Percentiles rank a stretch among this genome's conserved stretches.
Evolutionary conservation across 2,888 invertebrate species (phyloP).

Genomic region (Apotomis capreana): DNA sequence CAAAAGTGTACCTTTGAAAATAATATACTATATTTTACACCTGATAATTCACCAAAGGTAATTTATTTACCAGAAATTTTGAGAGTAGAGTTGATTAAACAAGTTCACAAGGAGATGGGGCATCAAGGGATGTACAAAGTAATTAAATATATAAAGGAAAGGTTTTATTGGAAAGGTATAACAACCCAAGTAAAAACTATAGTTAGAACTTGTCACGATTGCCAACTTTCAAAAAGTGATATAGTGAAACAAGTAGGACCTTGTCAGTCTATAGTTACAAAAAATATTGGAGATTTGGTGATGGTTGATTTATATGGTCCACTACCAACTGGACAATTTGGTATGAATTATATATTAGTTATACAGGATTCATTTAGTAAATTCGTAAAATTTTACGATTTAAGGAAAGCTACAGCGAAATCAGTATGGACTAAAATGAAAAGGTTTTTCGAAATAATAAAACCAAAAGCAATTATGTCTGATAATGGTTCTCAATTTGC

Average conservation of each 20-base stretch:
- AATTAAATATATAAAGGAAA: constrained; percentile 43
- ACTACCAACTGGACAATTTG: constrained; percentile 42
- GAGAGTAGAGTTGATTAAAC: constrained; percentile 27
- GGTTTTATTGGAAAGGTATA: constrained; percentile 46
- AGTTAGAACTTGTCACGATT: constrained; percentile 43
- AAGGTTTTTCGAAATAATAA: constrained; percentile 12
- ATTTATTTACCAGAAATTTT: constrained; percentile 37
- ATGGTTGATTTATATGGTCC: constrained; percentile 47
- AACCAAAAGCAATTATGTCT: constrained; percentile 24
- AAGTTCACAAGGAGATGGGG: constrained; percentile 47
- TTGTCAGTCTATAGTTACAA: constrained; percentile 40
- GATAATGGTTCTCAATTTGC: constrained; percentile 36
- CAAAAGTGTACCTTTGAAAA: background rate
- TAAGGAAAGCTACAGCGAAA: constrained; percentile 14
- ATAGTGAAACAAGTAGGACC: constrained; percentile 40
- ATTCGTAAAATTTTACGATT: constrained; percentile 19
- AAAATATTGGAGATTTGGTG: constrained; percentile 44
- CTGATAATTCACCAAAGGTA: constrained; percentile 1
- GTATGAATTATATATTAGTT: constrained; percentile 42
- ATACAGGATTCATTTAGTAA: constrained; percentile 47
- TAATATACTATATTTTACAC: constrained; percentile 1
- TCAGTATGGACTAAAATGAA: constrained; percentile 14
- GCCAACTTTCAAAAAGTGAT: constrained; percentile 44
- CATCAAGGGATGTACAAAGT: constrained; percentile 47
- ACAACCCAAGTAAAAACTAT: constrained; percentile 32